Conservation (phyloP, 2,888 invertebrate species). For the Conchocele bisecta region DNA sequence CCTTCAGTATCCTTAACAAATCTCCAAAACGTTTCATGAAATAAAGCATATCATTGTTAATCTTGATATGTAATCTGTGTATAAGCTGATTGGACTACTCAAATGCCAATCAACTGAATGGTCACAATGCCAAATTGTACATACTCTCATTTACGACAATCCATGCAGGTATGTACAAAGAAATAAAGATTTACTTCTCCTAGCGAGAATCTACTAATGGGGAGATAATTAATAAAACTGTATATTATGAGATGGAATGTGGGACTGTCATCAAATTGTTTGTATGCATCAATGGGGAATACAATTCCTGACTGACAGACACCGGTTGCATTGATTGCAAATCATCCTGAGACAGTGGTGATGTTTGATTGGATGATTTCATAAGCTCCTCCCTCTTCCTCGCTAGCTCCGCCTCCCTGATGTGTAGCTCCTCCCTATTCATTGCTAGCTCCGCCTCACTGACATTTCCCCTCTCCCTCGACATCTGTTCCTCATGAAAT, state of each 20-base stretch:
- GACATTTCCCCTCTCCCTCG: not conserved
- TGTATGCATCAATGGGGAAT: conserved; percentile 44
- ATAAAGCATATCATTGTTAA: too few species aligned
- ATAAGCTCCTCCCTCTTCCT: conserved; percentile 6
- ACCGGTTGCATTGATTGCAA: conserved; percentile 36
- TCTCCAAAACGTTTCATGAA: too few species aligned
- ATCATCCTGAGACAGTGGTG: conserved; percentile 20
- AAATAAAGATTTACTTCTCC: conserved; percentile 18
- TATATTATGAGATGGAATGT: conserved; percentile 57
- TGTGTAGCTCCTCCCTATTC: not conserved
- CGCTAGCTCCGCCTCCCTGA: not conserved
- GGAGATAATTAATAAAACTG: conserved; percentile 29
- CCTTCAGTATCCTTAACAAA: too few species aligned
- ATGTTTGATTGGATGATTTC: conserved; percentile 21
- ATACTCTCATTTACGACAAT: too few species aligned
- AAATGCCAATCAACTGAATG: too few species aligned
- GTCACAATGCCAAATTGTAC: too few species aligned
- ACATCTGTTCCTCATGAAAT: conserved; percentile 6
- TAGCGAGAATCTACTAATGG: conserved; percentile 5
- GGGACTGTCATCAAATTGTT: conserved; percentile 44
- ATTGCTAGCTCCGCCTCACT: not conserved
- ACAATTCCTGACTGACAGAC: conserved; percentile 40
- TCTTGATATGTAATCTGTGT: too few species aligned
- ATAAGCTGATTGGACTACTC: too few species aligned
- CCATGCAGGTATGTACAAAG: not conserved